Evolutionary conservation across 2,797 vertebrate species (phyloP).

Genomic region (Syngnathus rostellatus): DNA sequence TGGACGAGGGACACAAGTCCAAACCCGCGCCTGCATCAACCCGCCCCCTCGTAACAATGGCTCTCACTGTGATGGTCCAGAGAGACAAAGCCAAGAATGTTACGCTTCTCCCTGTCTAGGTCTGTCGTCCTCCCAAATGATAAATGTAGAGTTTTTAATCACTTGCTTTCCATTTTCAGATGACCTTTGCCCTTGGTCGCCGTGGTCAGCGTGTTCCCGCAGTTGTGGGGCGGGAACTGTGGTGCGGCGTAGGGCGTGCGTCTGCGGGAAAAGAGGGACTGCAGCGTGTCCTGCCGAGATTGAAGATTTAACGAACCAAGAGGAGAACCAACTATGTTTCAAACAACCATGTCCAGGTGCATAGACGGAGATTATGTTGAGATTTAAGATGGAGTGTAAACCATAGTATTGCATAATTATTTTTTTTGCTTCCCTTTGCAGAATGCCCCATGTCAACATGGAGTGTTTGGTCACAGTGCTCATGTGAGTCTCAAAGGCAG

Average conservation of each 20-base stretch:
- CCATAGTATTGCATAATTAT: too few species aligned
- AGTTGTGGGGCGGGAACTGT: slow-evolving; percentile 75
- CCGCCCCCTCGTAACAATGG: slow-evolving; percentile 68
- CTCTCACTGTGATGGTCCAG: slow-evolving; percentile 63
- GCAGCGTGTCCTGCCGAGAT: slow-evolving; percentile 54
- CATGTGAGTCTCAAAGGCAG: slow-evolving; percentile 72
- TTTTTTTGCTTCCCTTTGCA: slow-evolving; percentile 12
- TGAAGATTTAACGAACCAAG: slow-evolving; percentile 30
- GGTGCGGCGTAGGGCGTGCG: slow-evolving; percentile 63
- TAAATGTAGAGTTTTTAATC: neutral
- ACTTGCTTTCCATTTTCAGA: slow-evolving; percentile 45
- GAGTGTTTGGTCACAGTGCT: slow-evolving; percentile 78
- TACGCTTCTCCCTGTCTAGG: slow-evolving; percentile 59
- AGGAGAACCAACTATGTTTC: slow-evolving; percentile 74
- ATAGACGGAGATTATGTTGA: neutral
- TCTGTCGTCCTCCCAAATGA: slow-evolving; percentile 30
- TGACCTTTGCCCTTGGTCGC: slow-evolving; percentile 76
- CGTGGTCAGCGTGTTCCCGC: slow-evolving; percentile 75
- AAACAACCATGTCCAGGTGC: slow-evolving; percentile 72
- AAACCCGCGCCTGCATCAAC: slow-evolving; percentile 73
- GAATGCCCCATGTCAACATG: slow-evolving; percentile 77
- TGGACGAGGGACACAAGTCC: slow-evolving; percentile 64
- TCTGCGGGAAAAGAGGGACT: slow-evolving; percentile 62
- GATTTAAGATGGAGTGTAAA: neutral
- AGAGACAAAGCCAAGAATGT: slow-evolving; percentile 67